Conservation (phyloP, 2,888 invertebrate species). For the Euspilapteryx auroguttella region DNA sequence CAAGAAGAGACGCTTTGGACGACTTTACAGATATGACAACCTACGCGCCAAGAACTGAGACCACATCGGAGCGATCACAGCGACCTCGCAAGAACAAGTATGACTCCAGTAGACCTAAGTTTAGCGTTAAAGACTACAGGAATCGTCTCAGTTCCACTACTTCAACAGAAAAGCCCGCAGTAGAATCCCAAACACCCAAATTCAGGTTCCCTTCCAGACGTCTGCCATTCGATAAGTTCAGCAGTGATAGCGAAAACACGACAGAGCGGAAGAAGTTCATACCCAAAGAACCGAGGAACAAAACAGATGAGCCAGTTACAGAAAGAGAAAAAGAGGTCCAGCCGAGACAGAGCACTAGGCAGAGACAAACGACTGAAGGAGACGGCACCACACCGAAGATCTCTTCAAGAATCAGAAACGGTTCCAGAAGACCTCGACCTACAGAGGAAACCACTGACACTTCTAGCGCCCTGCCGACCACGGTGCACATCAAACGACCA, state of each 20-base stretch:
- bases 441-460: conserved; percentile 36
- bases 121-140: conserved; percentile 77
- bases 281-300: conserved; percentile 49
- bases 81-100: conserved; percentile 56
- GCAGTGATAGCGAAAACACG: conserved; percentile 31
- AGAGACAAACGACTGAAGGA: conserved; percentile 24
- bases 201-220: conserved; percentile 52
- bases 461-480: conserved; percentile 20
- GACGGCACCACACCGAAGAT: conserved; percentile 32
- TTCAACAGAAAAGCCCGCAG: conserved; percentile 30
- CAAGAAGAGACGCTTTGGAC: conserved; percentile 14
- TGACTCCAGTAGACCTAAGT: conserved; percentile 67
- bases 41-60: conserved; percentile 24
- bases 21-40: conserved; percentile 19
- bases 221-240: conserved; percentile 29
- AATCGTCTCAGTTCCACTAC: conserved; percentile 63
- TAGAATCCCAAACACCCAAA: conserved; percentile 30
- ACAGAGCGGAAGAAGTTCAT: conserved; percentile 55
- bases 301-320: conserved; percentile 24
- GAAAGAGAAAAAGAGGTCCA: conserved; percentile 27
- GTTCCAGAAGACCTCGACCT: conserved; percentile 29
- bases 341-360: conserved; percentile 23
- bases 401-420: conserved; percentile 40
- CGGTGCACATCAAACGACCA: conserved; percentile 28
- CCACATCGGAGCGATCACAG: conserved; percentile 23